These are phyloP conservation scores for Brachionus koreanus DNA, from an alignment of 1,140 invertebrate genomes.

Conservation along the genomic window DNA sequence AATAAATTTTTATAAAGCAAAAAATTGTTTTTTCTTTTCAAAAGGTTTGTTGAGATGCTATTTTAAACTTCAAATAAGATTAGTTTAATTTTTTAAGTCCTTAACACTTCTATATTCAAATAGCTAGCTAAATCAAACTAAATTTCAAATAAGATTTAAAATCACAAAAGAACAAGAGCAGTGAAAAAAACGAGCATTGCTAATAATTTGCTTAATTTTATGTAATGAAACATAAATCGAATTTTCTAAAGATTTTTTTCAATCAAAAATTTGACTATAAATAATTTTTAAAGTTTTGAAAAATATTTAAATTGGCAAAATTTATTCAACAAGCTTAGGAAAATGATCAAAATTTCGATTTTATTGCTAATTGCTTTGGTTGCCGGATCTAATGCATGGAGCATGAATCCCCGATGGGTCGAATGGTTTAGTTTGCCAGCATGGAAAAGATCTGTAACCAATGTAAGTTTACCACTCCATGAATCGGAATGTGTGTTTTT, in stretches of 20 bases:
- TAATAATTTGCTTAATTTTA: not conserved
- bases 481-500: constrained; percentile 22
- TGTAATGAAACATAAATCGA: not conserved
- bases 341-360: constrained; percentile 9
- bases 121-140: not conserved
- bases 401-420: not conserved
- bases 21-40: not conserved
- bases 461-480: not conserved
- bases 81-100: not conserved
- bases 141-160: not conserved
- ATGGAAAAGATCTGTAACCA: not conserved
- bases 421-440: not conserved
- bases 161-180: not conserved
- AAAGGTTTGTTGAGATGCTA: not conserved
- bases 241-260: not conserved
- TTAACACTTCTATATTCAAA: not conserved
- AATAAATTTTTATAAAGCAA: constrained; percentile 1
- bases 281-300: not conserved
- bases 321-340: not conserved
- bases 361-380: not conserved
- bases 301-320: not conserved
- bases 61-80: not conserved
- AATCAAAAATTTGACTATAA: not conserved
- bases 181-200: not conserved
- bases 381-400: not conserved